Base-by-base conservation (phyloP, 2,888 invertebrate species). In the Catocala nupta region DNA sequence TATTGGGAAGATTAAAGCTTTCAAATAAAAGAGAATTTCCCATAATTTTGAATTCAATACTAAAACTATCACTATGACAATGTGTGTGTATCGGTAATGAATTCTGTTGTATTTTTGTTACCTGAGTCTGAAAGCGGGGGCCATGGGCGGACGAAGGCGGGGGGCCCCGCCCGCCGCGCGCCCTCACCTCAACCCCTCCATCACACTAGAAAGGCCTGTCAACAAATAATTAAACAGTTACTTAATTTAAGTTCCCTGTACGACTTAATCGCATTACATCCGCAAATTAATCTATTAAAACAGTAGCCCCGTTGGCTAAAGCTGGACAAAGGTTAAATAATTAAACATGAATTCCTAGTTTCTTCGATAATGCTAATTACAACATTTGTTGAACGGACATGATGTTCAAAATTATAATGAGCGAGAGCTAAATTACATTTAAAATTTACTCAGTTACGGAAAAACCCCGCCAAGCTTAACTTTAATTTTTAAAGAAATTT, bases 71-170 rank as follows among this genome's bases (percentile, higher is more conserved):
- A 1, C 25, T 25, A 25, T 25, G 25, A 25, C 25, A 25, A 25
- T 25, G 25, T 25, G 25, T 25, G 4, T 25, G 25, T 25, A 25
- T 3, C 4, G 25, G 25, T 25, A 25, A 25, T 25, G 1, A 25
- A 25, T 25, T 1, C 25, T 64, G 47, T 53, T 68, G 60, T 33
- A 33, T 53, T 57, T 42, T 33, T 45, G 60, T 71, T 82, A 93
- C 93, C 92, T 92, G 83, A 88, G 80, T 79, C 73, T 84, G 80
- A 83, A 81, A 82, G 81, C 80, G 81, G 90, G 83, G 84, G 90
- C 92, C 94, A 94, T 94, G 90, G 92, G 93, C 92, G 92, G 91
- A 90, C 91, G 92, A 90, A 82, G 88, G 81, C 81, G 80, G 81
- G 84, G 87, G 88, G 88, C 89, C 81, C 90, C 91, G 93, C 93